Evolutionary conservation across 2,113 vertebrate genomes (phyloP), one percentile per base, ranked within the genome.

Genomic region (Semicossyphus pulcher): DNA sequence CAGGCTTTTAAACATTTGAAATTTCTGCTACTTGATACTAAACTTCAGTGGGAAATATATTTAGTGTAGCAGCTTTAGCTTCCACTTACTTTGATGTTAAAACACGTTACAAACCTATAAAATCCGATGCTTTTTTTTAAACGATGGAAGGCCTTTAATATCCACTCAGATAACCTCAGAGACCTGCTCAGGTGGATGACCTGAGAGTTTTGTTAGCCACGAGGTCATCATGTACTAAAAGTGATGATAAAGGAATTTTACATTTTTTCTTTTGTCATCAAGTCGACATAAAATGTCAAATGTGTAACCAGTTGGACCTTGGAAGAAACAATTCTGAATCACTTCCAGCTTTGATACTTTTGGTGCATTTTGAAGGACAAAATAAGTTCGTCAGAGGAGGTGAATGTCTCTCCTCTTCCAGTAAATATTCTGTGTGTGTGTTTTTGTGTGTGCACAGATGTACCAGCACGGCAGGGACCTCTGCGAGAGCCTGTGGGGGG

Each of bases 401-500:
- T 28, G 34, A 20, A 56, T 16, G 12, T 32, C 1, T 21, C 11
- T 75, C 10, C 3, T 39, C 20, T 14, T 14, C 7, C 31, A 3
- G 3, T 34, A 10, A 5, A 15, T 36, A 12, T 45, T 25, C n/a
- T 49, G 21, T 26, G 12, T 59, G 9, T 65, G n/a, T 45, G 18
- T 59, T 23, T 76, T 4, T 76, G 39, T 74, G 44, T 81, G 42
- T 18, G 2, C 53, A 10, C 73, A 95, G 94, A 94, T 95, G 92
- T 95, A 94, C 81, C 91, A 90, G 29, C 92, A 95, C 0, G 95
- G 95, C 7, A 77, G 75, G 20, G 93, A 95, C 23, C 93, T 96
- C 16, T 97, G 96, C 1, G 91, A 93, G 81, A 93, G 90, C 10
- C 78, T 92, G 15, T 93, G 94, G 92, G 94, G 93, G 0, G 92